Evolutionary conservation across 2,797 vertebrate genomes (phyloP), one percentile per base, ranked within the genome.

Genomic region (Spinus olivaceus): DNA sequence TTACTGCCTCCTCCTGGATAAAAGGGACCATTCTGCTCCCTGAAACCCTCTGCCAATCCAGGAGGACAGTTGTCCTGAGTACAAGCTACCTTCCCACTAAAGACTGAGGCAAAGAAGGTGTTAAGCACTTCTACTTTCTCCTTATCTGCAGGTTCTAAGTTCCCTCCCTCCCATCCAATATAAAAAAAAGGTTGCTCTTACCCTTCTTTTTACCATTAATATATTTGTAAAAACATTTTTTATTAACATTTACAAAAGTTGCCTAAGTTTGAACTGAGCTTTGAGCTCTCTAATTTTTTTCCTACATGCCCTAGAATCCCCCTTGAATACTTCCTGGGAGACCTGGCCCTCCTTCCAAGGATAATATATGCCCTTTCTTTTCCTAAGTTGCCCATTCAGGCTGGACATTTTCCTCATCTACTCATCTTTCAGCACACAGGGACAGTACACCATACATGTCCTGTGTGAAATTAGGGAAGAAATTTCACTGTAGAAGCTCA

Each of bases 341-440:
- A n/a, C 10, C 2, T n/a, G 18, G 12, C 10, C 10, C 7, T 16
- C 14, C 14, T 61, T 22, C 8, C 23, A 61, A 50, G 21, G 30
- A 13, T n/a, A 24, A 50, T 41, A 22, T 5, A 27, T n/a, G 18
- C 14, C 39, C 46, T 47, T 50, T 76, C 41, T 27, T 22, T 61
- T 76, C 35, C 18, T n/a, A 50, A 50, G 0, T 27, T 50, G 14
- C 30, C 35, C 30, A n/a, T 76, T 32, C 23, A 41, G 23, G 14
- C 14, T n/a, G 30, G 5, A 61, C 12, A 5, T 28, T 19, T 59
- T 37, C 35, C 35, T 28, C 6, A 3, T 37, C 1, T 0, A 28
- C 14, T 50, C 1, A 2, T 50, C 19, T 41, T 61, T 28, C 1
- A 3, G 11, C 7, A 27, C 41, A 30, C 23, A 33, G 24, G 30